Conservation (phyloP, 2,797 vertebrate species). For the Oreortyx pictus region DNA sequence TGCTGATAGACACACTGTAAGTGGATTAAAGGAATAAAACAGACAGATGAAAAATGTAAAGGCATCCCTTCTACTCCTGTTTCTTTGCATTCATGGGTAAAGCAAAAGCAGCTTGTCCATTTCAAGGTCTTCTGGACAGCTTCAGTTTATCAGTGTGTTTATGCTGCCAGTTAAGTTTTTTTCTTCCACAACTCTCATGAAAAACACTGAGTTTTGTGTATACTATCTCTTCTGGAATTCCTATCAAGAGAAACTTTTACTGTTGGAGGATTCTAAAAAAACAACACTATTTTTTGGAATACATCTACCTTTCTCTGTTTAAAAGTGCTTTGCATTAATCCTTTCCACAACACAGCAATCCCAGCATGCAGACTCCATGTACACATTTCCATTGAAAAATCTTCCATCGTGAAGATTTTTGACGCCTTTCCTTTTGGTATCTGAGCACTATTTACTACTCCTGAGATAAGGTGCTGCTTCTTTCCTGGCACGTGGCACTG, state of each 20-base stretch:
- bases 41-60: background rate
- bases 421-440: background rate
- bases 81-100: background rate
- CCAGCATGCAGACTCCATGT: background rate
- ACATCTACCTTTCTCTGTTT: background rate
- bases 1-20: background rate
- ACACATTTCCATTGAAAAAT: background rate
- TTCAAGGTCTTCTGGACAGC: background rate
- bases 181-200: background rate
- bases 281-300: background rate
- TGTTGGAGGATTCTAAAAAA: background rate
- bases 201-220: background rate
- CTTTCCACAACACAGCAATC: background rate
- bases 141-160: background rate
- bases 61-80: background rate
- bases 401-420: background rate
- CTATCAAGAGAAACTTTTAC: background rate
- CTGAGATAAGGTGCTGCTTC: background rate
- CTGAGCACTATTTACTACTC: background rate
- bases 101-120: background rate
- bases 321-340: background rate
- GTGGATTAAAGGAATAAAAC: background rate
- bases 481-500: background rate
- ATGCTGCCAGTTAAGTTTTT: background rate
- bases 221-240: conserved; percentile 18